Evolutionary conservation across 2,888 invertebrate genomes (phyloP).

Genomic region (Platycheirus rosarum): DNA sequence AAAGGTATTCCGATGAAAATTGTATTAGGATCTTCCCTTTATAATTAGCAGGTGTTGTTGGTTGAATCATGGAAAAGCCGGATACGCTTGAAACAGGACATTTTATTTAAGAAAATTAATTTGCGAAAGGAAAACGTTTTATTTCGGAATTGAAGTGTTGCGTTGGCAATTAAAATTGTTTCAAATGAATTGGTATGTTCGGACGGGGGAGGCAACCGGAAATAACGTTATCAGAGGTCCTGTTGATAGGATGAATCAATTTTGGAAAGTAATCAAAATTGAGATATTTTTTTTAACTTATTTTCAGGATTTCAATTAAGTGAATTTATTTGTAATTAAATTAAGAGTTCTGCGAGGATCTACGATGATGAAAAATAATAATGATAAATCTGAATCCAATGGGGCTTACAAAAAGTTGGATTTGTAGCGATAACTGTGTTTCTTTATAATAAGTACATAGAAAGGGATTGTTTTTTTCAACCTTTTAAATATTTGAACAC

Average conservation of each 20-base stretch:
- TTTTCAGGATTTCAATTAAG: constrained; percentile 40
- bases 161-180: constrained; percentile 65
- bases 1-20: constrained; percentile 44
- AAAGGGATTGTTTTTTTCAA: no score
- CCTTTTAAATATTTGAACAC: no score
- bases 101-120: constrained; percentile 65
- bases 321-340: constrained; percentile 40
- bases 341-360: constrained; percentile 13
- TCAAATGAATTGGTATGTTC: constrained; percentile 44
- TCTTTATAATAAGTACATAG: no score
- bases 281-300: constrained; percentile 14
- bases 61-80: not conserved
- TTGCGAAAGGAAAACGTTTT: constrained; percentile 32
- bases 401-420: no score
- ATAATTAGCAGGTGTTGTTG: constrained; percentile 47
- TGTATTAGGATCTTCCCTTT: constrained; percentile 31
- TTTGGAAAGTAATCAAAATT: constrained; percentile 55
- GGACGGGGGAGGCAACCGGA: constrained; percentile 14
- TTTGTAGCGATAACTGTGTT: no score
- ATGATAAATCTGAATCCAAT: no score
- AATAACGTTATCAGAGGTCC: constrained; percentile 28
- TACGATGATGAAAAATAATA: no score
- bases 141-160: constrained; percentile 2
- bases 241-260: constrained; percentile 11
- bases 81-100: constrained; percentile 29